A percentile compares a stretch with the other conserved stretches of the same genome.
Evolutionary conservation across 2,797 vertebrate genomes (phyloP).

Genomic region (Huso huso): DNA sequence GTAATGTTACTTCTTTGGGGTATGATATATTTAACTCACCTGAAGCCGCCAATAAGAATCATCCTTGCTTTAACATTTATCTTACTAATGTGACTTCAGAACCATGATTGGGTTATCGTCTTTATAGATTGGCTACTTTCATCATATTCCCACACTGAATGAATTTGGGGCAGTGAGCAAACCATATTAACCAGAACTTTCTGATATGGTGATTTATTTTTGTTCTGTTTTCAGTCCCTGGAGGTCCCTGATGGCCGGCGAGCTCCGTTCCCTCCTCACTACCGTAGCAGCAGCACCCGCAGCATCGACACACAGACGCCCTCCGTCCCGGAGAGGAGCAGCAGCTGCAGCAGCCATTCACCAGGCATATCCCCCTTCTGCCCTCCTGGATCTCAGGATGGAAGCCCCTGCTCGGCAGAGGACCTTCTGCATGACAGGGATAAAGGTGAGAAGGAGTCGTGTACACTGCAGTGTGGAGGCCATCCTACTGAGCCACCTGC

Average conservation of each 20-base stretch:
- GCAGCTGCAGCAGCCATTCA: constrained; percentile 79
- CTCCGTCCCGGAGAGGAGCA: constrained; percentile 78
- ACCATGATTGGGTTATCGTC: no score
- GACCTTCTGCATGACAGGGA: constrained; percentile 84
- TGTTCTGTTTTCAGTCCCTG: constrained; percentile 58
- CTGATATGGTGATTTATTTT: not conserved
- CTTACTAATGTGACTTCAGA: no score
- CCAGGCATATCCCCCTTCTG: constrained; percentile 69
- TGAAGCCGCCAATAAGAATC: no score
- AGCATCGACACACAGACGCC: constrained; percentile 89
- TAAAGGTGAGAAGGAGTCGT: constrained; percentile 66
- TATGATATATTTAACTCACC: no score
- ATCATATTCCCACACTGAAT: no score
- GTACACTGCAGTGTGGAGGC: no score
- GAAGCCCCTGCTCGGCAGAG: constrained; percentile 82
- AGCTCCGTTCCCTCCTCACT: constrained; percentile 78
- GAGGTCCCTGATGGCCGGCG: constrained; percentile 83
- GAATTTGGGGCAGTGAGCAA: no score
- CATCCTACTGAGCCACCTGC: no score
- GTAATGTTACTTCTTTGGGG: no score
- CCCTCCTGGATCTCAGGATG: constrained; percentile 74
- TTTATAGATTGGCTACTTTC: no score
- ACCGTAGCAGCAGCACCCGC: constrained; percentile 63
- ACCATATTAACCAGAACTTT: no score
- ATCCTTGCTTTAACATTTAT: no score